These are phyloP conservation scores for Ophion ellenae DNA, from an alignment of 2,888 invertebrate species.

Conservation along the genomic window DNA sequence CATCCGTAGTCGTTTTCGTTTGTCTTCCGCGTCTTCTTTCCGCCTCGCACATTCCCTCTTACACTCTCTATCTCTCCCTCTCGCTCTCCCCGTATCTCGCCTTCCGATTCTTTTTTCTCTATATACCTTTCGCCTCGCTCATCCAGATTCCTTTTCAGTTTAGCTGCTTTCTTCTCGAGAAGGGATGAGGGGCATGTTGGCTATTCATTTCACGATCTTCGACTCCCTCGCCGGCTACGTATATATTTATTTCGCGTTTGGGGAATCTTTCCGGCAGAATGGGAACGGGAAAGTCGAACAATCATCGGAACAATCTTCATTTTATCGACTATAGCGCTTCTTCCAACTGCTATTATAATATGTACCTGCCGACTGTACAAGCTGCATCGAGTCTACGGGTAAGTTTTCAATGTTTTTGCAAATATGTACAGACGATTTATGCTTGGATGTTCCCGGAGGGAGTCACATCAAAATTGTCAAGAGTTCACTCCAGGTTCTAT, in stretches of 20 bases:
- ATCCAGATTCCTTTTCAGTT: conserved; percentile 40
- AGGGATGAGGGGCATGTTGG: conserved; percentile 15
- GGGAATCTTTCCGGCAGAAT: conserved; percentile 19
- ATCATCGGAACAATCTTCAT: conserved; percentile 42
- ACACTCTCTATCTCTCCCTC: background rate
- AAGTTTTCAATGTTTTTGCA: background rate
- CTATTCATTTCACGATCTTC: conserved; percentile 27
- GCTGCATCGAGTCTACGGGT: background rate
- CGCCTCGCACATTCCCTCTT: background rate
- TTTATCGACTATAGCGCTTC: conserved; percentile 16
- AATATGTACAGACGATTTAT: too few species aligned
- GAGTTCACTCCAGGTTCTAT: too few species aligned
- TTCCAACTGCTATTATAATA: background rate
- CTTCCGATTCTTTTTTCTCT: background rate
- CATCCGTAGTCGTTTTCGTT: background rate
- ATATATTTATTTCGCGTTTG: conserved; percentile 32
- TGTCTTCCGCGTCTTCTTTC: background rate
- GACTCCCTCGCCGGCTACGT: conserved; percentile 10
- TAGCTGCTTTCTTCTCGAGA: conserved; percentile 40
- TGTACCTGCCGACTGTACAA: background rate
- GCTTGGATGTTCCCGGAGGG: too few species aligned
- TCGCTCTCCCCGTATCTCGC: background rate
- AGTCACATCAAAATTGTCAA: too few species aligned
- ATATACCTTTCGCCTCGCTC: conserved; percentile 13
- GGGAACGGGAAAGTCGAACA: conserved; percentile 41